Evolutionary conservation across 2,113 vertebrate genomes (phyloP), one percentile per base, ranked within the genome.

Genomic region (Dascyllus trimaculatus): DNA sequence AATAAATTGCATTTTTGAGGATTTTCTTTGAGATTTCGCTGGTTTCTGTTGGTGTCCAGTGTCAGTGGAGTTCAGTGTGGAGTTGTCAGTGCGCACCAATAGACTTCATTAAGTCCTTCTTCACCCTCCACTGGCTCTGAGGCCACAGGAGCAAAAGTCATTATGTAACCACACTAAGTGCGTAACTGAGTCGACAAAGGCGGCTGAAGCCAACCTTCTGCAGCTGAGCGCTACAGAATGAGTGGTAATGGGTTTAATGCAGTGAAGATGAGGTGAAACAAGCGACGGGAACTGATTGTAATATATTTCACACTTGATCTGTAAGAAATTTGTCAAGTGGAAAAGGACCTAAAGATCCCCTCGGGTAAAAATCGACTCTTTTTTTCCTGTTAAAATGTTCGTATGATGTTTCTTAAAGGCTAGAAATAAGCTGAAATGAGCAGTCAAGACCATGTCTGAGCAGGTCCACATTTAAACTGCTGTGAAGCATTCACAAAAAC

Each of bases 41-140:
- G 35, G 54, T 77, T 75, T 71, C 2, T 63, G 5, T 45, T 22
- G 11, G 17, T 74, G 51, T 88, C 43, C 49, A n/a, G 63, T 69
- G 73, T 70, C 49, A 56, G 45, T 64, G 51, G 29, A 71, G 67
- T 72, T 80, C 53, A 80, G n/a, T 25, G 71, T 54, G 62, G 51
- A 63, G 58, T 69, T 80, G 70, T 69, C 75, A 61, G 62, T 82
- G 70, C 73, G 75, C 87, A 84, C 87, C 75, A 86, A 84, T 61
- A 82, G 78, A 65, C 52, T 61, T 89, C 80, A 89, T 89, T 88
- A 89, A 87, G 68, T 82, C 70, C 66, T 82, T 18, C 75, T 85
- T 91, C 78, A 87, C 75, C 75, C 88, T 91, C 75, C 85, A 85
- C 84, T 89, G 75, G 67, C 73, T 85, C 65, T 32, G 54, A 40